These are phyloP conservation scores for Tretioscincus oriximinensis DNA, from an alignment of 2,113 vertebrate genomes.

Conservation along the genomic window DNA sequence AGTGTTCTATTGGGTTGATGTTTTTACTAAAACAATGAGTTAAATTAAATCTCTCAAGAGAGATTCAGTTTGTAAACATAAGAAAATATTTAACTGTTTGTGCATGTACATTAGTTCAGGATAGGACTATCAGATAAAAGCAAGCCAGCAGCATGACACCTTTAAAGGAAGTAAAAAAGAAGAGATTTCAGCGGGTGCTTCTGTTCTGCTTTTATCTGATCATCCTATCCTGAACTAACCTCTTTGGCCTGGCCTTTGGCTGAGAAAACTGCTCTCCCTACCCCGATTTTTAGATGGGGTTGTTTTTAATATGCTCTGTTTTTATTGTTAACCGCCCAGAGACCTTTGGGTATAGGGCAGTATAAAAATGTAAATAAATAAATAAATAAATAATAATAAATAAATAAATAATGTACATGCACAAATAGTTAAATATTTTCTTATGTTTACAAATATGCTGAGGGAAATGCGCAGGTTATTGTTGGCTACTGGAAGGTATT, in stretches of 20 bases:
- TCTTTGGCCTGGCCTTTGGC: too few species aligned
- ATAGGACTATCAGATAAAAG: background rate
- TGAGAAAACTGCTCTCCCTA: too few species aligned
- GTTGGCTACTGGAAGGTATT: too few species aligned
- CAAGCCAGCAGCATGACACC: too few species aligned
- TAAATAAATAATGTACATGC: conserved; percentile 30
- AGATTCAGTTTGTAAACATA: conserved; percentile 9
- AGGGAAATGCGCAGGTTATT: too few species aligned
- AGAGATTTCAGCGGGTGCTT: background rate
- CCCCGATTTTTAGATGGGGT: too few species aligned
- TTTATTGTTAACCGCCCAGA: too few species aligned
- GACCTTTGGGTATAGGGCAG: too few species aligned
- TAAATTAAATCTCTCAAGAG: conserved; percentile 23
- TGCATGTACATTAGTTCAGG: conserved; percentile 20
- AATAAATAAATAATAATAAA: too few species aligned
- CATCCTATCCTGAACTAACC: conserved; percentile 1
- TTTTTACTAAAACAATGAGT: conserved; percentile 18
- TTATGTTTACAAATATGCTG: background rate
- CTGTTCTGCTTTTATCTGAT: too few species aligned
- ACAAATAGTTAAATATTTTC: background rate
- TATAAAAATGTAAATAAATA: too few species aligned
- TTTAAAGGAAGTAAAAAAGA: background rate
- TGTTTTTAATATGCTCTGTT: too few species aligned
- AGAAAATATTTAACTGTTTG: background rate
- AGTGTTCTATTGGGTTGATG: conserved; percentile 13